Evolutionary conservation across 2,113 vertebrate species (phyloP), one percentile per base, ranked within the genome.

Genomic region (Plotosus lineatus): DNA sequence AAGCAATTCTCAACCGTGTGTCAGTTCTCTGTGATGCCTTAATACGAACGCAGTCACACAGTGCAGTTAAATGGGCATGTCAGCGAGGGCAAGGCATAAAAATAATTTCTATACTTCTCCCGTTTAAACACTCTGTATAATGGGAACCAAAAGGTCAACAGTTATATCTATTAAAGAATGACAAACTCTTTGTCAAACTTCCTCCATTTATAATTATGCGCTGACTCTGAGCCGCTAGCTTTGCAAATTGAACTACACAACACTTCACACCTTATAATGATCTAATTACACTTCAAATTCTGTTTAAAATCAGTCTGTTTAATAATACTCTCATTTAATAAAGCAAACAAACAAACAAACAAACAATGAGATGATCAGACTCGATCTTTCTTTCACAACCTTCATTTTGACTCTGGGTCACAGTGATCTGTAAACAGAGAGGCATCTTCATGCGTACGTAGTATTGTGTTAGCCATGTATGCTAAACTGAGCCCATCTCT

Each of bases 1-100:
- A 55, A 28, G 46, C 12, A 68, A 40, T 68, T 68, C 77, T 55
- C 48, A 51, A 48, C 51, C 36, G 31, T 68, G 33, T n/a, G 33
- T 46, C 56, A 46, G 75, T 33, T 46, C 55, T 77, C 56, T 77
- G 48, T 78, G n/a, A 66, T 53, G 44, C 31, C 46, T 42, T 48
- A 38, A 53, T 74, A 33, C 46, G 40, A 61, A 58, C 51, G 71
- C 76, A 51, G 36, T 36, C 15, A 58, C 40, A n/a, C 46, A 36
- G 51, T 10, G 60, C n/a, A 60, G 19, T 8, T 40, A 31, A 53
- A 31, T 65, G n/a, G 53, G 21, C 23, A 31, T 60, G 38, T 53
- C 46, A 53, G 58, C 28, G n/a, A 9, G 31, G 69, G 51, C 36
- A n/a, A 26, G 48, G 12, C 42, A 53, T 40, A 79, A 38, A 28